Evolutionary conservation across 2,888 invertebrate species (phyloP), one percentile per base, ranked within the genome.

Genomic region (Catonia carolina): DNA sequence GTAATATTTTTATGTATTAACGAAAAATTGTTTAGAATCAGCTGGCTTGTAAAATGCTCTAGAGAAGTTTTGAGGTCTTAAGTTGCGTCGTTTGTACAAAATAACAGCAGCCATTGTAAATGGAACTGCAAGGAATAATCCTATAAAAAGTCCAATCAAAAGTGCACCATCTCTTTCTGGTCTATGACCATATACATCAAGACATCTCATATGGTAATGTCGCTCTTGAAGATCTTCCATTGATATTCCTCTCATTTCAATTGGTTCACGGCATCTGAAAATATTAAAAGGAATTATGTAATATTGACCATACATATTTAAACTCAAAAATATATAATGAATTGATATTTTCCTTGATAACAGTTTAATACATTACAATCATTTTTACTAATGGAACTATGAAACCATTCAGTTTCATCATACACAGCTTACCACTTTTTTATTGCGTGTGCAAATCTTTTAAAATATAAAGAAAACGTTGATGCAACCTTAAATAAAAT

Each of bases 31-130:
- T 33, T 78, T 76, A 18, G 77, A 77, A 0, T 78, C 77, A 0
- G 86, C 78, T 41, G 84, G 74, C 66, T 81, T 84, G 72, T 89
- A 89, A 69, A 86, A 83, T 1, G 85, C 84, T 10, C 86, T 74
- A 0, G 84, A 82, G 55, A 79, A 82, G 23, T 79, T 76, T 2
- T 76, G 73, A 0, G 78, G 77, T 45, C 79, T 72, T 65, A 79
- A 72, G 69, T 84, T 82, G 0, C 85, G 82, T 41, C 78, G 78
- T 59, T 81, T 78, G 76, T 85, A 78, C 33, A 83, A 72, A 33
- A 84, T 66, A 64, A 83, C 72, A 12, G 81, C 64, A 0, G 77
- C 75, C 10, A 88, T 69, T 60, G 82, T 76, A 8, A 85, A 66
- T 0, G 88, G 86, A 2, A 89, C 79, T 0, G 84, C 82, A 10